phyloP scores from a whole-genome alignment of 2,113 vertebrate species.

The Poecile atricapillus region DNA sequence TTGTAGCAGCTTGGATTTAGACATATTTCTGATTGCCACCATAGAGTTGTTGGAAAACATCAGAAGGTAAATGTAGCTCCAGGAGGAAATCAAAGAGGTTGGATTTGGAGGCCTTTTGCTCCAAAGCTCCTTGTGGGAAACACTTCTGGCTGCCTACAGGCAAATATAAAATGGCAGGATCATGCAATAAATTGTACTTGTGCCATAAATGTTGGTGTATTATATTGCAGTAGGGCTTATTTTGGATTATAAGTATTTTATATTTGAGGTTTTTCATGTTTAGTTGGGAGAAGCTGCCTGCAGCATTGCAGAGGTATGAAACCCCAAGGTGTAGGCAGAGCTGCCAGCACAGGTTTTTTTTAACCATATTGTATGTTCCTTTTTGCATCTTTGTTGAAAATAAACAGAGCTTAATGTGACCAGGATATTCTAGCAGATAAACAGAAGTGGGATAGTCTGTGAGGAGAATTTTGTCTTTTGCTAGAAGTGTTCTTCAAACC shows the following conservation, averaged over 20 bases:
- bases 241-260: neutral
- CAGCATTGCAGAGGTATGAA: neutral
- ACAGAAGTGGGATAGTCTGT: neutral
- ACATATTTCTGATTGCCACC: neutral
- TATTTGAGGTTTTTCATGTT: neutral
- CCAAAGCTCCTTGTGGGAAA: neutral
- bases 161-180: neutral
- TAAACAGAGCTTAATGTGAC: neutral
- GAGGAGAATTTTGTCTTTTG: neutral
- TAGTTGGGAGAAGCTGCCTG: neutral
- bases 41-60: neutral
- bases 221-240: neutral
- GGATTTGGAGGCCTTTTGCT: neutral
- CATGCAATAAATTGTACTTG: neutral
- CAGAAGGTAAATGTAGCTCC: neutral
- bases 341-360: neutral
- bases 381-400: neutral
- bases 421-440: neutral
- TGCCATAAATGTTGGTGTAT: neutral
- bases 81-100: neutral
- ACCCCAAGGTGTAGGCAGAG: neutral
- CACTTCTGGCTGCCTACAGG: neutral
- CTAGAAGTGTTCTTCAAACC: neutral
- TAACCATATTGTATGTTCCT: neutral
- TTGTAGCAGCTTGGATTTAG: neutral